phyloP scores from a whole-genome alignment of 2,888 invertebrate genomes.

The Ischnura elegans region DNA sequence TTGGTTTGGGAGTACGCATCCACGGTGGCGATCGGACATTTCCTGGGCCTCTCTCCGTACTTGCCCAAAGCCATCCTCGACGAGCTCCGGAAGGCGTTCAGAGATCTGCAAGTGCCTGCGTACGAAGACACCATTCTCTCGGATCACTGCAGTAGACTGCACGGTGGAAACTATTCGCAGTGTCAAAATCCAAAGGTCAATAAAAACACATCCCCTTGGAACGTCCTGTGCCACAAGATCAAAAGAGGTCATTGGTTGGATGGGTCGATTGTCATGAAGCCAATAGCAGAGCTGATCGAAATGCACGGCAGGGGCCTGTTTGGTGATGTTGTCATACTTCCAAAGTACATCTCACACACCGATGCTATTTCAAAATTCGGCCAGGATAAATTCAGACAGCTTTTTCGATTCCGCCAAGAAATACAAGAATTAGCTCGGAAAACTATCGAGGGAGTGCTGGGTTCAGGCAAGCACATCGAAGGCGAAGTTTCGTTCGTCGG shows the following conservation, averaged over 20 bases:
- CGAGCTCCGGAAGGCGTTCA: neutral
- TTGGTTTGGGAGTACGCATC: neutral
- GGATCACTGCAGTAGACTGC: neutral
- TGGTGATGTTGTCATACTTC: neutral
- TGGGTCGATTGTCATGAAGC: neutral
- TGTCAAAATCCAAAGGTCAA: neutral
- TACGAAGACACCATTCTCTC: constrained; percentile 42
- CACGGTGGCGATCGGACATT: neutral
- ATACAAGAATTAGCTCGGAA: neutral
- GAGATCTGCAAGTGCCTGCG: neutral
- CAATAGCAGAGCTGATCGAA: neutral
- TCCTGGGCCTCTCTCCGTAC: neutral
- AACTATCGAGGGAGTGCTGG: neutral
- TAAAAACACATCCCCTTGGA: too few species aligned
- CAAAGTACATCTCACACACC: neutral
- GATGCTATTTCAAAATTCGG: neutral
- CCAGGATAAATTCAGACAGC: neutral
- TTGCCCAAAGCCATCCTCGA: neutral
- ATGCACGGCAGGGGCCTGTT: neutral
- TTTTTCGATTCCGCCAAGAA: neutral
- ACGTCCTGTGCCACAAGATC: neutral
- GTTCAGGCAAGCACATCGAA: accelerated
- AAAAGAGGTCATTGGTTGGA: neutral
- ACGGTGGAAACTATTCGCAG: neutral
- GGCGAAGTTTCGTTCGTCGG: constrained; percentile 23